phyloP scores from a whole-genome alignment of 2,113 vertebrate species.

The Anhinga rufa region DNA sequence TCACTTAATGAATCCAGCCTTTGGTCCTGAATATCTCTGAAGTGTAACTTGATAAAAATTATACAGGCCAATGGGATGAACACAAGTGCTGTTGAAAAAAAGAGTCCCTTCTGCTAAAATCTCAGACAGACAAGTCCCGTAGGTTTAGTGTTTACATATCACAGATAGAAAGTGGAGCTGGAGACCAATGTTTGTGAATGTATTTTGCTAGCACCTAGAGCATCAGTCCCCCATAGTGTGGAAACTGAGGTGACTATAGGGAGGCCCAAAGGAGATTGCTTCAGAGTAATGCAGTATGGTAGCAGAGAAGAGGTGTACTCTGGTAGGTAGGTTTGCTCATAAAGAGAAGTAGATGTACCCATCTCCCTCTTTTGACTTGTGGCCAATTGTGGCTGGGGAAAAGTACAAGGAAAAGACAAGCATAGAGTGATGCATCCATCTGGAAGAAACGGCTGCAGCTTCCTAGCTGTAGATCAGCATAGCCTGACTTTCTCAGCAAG shows the following conservation, averaged over 20 bases:
- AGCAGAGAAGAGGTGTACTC: not conserved
- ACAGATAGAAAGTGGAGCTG: not conserved
- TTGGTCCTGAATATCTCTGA: not conserved
- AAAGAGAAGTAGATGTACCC: not conserved
- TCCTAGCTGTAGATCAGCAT: not conserved
- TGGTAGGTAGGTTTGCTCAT: not conserved
- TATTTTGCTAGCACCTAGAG: not conserved
- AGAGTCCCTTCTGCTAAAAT: not conserved
- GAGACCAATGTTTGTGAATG: not conserved
- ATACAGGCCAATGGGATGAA: not conserved
- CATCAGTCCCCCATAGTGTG: not conserved
- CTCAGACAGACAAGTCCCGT: not conserved
- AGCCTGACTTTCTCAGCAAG: not conserved
- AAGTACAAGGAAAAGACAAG: not conserved
- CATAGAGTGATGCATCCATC: not conserved
- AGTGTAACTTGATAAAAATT: not conserved
- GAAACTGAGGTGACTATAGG: not conserved
- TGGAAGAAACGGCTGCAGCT: not conserved
- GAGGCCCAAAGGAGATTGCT: not conserved
- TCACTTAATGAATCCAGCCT: not conserved
- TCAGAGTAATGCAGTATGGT: not conserved
- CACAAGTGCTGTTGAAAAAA: not conserved
- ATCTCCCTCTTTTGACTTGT: not conserved
- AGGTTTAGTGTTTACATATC: not conserved
- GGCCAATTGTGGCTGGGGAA: not conserved